Evolutionary conservation across 1,140 invertebrate genomes (phyloP), one percentile per base, ranked within the genome.

Genomic region (Aphelinus atriplicis): DNA sequence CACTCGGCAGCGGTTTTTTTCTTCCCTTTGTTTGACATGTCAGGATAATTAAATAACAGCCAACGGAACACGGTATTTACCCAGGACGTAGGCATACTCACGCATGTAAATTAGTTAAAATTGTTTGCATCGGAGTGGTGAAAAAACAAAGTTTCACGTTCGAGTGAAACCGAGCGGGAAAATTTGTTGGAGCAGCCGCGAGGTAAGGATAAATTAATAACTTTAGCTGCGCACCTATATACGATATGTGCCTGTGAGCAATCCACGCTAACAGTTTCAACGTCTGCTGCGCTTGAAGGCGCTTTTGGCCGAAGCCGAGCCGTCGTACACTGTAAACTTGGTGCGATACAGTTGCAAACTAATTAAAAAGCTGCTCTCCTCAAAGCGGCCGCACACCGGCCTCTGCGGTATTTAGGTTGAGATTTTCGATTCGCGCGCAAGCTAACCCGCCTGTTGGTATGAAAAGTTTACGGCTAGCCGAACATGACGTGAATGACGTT

Each of bases 331-430:
- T 71, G 70, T 47, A 55, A 71, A 71, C 70, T 71, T 71, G 7
- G 58, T 9, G 60, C 67, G 60, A 67, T 76, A 70, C 56, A 73
- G 75, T 77, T 77, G 45, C 45, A 77, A 77, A 77, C 75, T 77
- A 77, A 77, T 77, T 77, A 77, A 77, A 77, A 77, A 77, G 75
- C 70, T 73, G 56, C 66, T 68, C 67, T 67, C 48, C 57, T 77
- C 70, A 77, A 73, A 73, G 75, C 60, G 51, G 10, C 69, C 62
- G 46, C 61, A 53, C 6, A 4, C 64, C 51, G 26, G 10, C 9
- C n/a, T 50, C 53, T 71, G 74, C 60, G 74, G 69, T 76, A 75
- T 62, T 45, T 26, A 26, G 26, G 26, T 26, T 26, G 26, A 71
- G 58, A 77, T 73, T 77, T 77, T 68, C 71, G 57, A 73, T 71